Percentiles rank a stretch among this genome's conserved stretches.
Evolutionary conservation across 2,113 vertebrate species (phyloP).

Genomic region (Empidonax traillii): DNA sequence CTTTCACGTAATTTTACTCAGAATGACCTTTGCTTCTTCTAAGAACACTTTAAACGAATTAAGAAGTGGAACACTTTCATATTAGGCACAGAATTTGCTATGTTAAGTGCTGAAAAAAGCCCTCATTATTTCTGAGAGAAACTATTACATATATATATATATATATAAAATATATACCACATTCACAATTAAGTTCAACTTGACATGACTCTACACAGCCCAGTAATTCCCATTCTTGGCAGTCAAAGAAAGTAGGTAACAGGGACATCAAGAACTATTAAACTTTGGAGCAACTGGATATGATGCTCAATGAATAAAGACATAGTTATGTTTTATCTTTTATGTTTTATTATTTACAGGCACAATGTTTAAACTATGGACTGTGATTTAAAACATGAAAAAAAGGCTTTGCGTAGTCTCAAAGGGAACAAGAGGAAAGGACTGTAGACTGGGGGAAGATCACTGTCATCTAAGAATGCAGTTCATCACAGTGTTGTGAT

Average conservation of each 20-base stretch:
- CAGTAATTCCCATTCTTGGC: not conserved
- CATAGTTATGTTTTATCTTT: not conserved
- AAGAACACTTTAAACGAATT: not conserved
- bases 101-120: not conserved
- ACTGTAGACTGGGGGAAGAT: not conserved
- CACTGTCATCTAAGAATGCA: not conserved
- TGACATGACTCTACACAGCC: not conserved
- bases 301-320: not conserved
- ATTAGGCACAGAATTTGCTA: not conserved
- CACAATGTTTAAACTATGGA: not conserved
- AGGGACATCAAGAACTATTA: not conserved
- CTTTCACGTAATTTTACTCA: not conserved
- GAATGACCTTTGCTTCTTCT: not conserved
- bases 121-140: not conserved
- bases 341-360: not conserved
- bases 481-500: not conserved
- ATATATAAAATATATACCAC: too few species aligned
- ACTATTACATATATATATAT: not conserved
- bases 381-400: not conserved
- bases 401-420: not conserved
- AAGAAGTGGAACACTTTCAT: not conserved
- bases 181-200: not conserved
- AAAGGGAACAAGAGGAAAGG: not conserved
- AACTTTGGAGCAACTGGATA: not conserved
- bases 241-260: not conserved